Conservation (phyloP, 2,888 invertebrate genomes). For the Brenthis daphne region DNA sequence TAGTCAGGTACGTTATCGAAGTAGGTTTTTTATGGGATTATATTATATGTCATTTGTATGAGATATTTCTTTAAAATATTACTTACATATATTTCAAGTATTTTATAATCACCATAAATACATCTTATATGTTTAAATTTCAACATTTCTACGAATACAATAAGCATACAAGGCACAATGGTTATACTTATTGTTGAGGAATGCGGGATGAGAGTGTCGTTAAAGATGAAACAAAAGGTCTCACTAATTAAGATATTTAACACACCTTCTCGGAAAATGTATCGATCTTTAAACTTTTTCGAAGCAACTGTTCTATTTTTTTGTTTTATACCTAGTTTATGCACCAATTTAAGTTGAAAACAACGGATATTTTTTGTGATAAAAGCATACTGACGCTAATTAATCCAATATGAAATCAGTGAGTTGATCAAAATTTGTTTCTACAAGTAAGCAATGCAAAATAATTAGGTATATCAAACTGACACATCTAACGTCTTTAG, state of each 20-base stretch:
- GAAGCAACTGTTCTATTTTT: not conserved
- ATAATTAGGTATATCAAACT: no score
- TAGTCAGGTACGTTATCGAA: no score
- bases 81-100: not conserved
- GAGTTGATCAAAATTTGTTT: no score
- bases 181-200: slow-evolving; percentile 12
- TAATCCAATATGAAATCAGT: no score
- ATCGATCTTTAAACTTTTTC: slow-evolving; percentile 12
- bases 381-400: no score
- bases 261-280: slow-evolving; percentile 21
- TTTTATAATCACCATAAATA: slow-evolving; percentile 4
- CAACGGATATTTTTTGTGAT: no score
- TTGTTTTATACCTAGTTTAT: not conserved
- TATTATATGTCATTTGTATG: no score
- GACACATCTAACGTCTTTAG: no score
- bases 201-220: slow-evolving; percentile 17
- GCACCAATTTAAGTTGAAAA: not conserved
- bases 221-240: slow-evolving; percentile 21
- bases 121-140: slow-evolving; percentile 8
- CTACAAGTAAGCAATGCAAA: no score
- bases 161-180: slow-evolving; percentile 6
- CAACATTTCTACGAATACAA: slow-evolving; percentile 14
- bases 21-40: no score
- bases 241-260: slow-evolving; percentile 20
- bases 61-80: not conserved